A percentile compares a stretch with the other conserved stretches of the same genome.
Conservation (phyloP, 2,113 vertebrate species). For the Girardinichthys multiradiatus region DNA sequence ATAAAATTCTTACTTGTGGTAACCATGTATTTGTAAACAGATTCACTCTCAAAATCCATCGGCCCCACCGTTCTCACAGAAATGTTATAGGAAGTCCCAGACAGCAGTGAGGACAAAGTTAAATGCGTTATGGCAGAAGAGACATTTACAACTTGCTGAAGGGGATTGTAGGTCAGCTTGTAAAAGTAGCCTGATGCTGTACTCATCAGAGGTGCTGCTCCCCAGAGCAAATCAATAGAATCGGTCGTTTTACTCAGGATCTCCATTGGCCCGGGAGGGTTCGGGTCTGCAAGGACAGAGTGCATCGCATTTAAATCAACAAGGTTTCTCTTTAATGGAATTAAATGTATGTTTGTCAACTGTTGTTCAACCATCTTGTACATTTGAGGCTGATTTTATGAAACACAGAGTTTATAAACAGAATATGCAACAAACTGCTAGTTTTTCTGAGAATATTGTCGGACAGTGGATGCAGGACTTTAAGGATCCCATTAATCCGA, state of each 20-base stretch:
- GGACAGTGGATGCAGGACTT: no score
- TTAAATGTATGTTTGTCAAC: neutral
- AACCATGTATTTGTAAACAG: neutral
- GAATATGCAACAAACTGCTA: neutral
- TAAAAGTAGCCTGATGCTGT: slow-evolving; percentile 41
- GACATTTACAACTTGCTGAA: neutral
- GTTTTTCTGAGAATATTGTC: no score
- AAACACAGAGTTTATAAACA: neutral
- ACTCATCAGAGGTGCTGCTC: slow-evolving; percentile 47
- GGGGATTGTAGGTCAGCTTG: neutral
- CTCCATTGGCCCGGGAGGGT: slow-evolving; percentile 55
- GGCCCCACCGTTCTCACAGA: slow-evolving; percentile 62
- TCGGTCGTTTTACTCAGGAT: slow-evolving; percentile 24
- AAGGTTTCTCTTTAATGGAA: neutral
- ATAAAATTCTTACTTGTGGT: slow-evolving; percentile 70
- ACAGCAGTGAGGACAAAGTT: slow-evolving; percentile 35
- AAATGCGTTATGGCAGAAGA: neutral
- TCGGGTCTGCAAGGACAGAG: slow-evolving; percentile 64
- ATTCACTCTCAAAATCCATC: slow-evolving; percentile 45
- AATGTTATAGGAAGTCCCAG: slow-evolving; percentile 71
- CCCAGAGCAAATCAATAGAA: slow-evolving; percentile 56
- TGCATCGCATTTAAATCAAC: neutral
- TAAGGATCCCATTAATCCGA: no score
- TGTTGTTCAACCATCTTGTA: neutral
- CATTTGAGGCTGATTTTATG: neutral